phyloP scores from a whole-genome alignment of 2,113 vertebrate species.

The Melospiza melodia region DNA sequence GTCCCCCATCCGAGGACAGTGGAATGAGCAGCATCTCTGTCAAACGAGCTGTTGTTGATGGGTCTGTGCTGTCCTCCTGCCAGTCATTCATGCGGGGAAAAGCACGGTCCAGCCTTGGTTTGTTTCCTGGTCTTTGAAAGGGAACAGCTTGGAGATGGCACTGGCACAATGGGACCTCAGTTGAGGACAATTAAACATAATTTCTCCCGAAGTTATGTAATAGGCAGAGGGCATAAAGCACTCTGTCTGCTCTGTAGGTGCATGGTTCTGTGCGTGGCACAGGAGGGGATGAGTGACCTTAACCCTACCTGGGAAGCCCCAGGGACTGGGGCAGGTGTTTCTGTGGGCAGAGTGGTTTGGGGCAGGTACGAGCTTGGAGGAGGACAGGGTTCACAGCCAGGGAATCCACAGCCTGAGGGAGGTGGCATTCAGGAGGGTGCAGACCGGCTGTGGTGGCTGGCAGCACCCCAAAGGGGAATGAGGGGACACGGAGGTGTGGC shows the following conservation, averaged over 20 bases:
- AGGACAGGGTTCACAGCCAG: rapidly evolving
- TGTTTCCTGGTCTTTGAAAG: neutral
- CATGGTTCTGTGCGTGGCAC: neutral
- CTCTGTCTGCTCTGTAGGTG: neutral
- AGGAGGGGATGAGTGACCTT: neutral
- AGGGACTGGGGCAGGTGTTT: neutral
- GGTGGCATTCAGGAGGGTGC: neutral
- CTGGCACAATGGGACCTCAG: neutral
- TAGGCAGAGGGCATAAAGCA: rapidly evolving
- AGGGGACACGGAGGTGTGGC: neutral
- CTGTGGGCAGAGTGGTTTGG: rapidly evolving
- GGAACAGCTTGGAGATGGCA: neutral
- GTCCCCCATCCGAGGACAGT: rapidly evolving
- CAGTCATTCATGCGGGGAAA: neutral
- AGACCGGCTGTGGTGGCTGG: neutral
- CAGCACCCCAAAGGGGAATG: neutral
- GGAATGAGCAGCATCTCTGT: neutral
- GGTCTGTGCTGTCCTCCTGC: neutral
- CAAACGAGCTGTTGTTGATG: neutral
- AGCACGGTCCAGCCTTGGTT: neutral
- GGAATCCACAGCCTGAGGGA: neutral
- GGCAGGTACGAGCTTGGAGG: neutral
- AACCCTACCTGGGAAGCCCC: neutral
- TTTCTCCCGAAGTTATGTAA: neutral
- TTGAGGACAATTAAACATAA: rapidly evolving